Evolutionary conservation across 2,797 vertebrate species (phyloP).

Genomic region (Notolepis coatsorum): DNA sequence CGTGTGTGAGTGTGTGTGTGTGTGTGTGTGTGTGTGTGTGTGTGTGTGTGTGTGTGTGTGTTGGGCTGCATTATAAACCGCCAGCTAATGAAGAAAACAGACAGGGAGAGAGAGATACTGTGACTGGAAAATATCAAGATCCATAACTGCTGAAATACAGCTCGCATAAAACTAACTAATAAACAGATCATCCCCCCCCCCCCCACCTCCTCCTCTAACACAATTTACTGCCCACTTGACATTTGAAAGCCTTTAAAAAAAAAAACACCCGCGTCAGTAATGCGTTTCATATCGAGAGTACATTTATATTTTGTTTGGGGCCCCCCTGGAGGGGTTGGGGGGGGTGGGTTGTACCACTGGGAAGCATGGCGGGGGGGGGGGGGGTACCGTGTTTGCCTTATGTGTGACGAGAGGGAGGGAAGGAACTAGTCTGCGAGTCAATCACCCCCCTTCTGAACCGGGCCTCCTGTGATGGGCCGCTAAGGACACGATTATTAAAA

Average conservation of each 20-base stretch:
- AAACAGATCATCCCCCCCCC: constrained; percentile 74
- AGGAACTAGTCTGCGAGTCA: constrained; percentile 7
- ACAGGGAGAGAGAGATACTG: constrained; percentile 66
- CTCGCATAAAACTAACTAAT: constrained; percentile 76
- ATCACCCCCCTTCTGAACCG: neutral
- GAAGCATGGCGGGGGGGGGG: neutral
- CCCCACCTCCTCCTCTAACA: constrained; percentile 6
- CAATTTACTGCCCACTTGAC: constrained; percentile 60
- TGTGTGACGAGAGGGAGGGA: constrained; percentile 12
- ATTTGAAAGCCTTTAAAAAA: constrained; percentile 37
- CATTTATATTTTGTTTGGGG: constrained; percentile 41
- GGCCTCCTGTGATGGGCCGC: neutral
- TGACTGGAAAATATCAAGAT: constrained; percentile 43
- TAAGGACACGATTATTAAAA: neutral
- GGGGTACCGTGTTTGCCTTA: constrained; percentile 6
- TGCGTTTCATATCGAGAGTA: constrained; percentile 32
- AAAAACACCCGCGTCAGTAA: constrained; percentile 35
- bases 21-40: constrained; percentile 33
- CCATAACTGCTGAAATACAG: constrained; percentile 70
- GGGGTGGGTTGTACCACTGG: constrained; percentile 22
- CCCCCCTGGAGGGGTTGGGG: constrained; percentile 20
- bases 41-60: constrained; percentile 7
- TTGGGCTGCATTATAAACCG: constrained; percentile 38
- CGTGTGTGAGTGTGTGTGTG: constrained; percentile 15
- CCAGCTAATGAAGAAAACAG: constrained; percentile 78